Base-by-base conservation (phyloP, 1,140 invertebrate species). In the Phymastichus coffea region DNA sequence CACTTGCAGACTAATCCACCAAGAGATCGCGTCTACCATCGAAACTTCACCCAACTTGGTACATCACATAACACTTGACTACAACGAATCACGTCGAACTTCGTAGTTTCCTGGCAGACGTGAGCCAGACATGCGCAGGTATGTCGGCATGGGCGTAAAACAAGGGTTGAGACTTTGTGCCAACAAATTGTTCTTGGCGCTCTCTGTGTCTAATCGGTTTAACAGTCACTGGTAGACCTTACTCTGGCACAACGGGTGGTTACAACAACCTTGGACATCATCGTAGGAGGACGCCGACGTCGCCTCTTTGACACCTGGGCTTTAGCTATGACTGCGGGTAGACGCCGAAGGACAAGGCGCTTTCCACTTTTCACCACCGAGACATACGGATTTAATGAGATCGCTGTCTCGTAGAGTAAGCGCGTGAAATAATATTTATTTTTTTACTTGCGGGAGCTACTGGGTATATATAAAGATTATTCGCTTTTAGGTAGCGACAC, bases 121-220 rank as follows among this genome's bases (percentile, higher is more conserved):
- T 23, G 26, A 14, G 28, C 30, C 10, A 12, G 2, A 10, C 3
- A 23, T 9, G 48, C 4, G 14, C 33, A 7, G n/a, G 30, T 10
- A 26, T 8, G 35, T n/a, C 14, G 19, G 43, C 33, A 35, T 35
- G 28, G 26, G 58, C 25, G 60, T 47, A 47, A 68, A 68, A 67
- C 60, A 62, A 67, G 64, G 66, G 59, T 69, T 69, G 59, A 63
- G 49, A n/a, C n/a, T n/a, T 67, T 66, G 71, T 57, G 65, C 63
- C 61, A 66, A 68, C 63, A 65, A 66, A 71, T 70, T 65, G 63
- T 69, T 64, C 55, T n/a, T n/a, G 62, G 53, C 54, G 66, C 62
- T n/a, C n/a, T n/a, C n/a, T 64, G 44, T 57, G 41, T 69, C 66
- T 69, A 74, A 74, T 71, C 68, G 58, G 66, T 64, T 70, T 73